Conservation (phyloP, 2,113 vertebrate genomes). For the Lutjanus erythropterus region DNA sequence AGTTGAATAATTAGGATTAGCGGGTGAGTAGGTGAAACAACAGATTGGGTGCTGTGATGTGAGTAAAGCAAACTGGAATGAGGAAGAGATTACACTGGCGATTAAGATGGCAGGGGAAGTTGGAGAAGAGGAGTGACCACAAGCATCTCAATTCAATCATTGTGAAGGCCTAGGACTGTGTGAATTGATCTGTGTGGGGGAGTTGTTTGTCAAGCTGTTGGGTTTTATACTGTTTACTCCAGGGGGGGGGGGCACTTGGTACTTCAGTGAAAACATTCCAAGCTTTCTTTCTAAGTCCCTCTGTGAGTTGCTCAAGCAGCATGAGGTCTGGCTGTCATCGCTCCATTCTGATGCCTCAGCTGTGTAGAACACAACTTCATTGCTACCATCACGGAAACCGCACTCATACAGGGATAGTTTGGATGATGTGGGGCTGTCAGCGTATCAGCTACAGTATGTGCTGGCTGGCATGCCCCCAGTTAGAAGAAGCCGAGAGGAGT, state of each 20-base stretch:
- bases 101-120: slow-evolving; percentile 42
- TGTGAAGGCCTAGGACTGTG: slow-evolving; percentile 28
- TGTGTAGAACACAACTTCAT: slow-evolving; percentile 69
- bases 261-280: slow-evolving; percentile 75
- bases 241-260: slow-evolving; percentile 53
- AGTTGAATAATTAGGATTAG: slow-evolving; percentile 65
- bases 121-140: slow-evolving; percentile 21
- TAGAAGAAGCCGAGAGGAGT: too few relatives aligned
- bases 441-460: too few relatives aligned
- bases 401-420: too few relatives aligned
- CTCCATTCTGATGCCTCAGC: slow-evolving; percentile 68
- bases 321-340: slow-evolving; percentile 72
- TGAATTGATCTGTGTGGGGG: slow-evolving; percentile 33
- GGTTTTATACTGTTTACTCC: slow-evolving; percentile 62
- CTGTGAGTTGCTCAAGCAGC: slow-evolving; percentile 56
- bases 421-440: too few relatives aligned
- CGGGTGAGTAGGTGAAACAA: slow-evolving; percentile 40
- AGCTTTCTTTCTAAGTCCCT: slow-evolving; percentile 57
- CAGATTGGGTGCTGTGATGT: slow-evolving; percentile 47
- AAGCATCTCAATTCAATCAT: slow-evolving; percentile 53
- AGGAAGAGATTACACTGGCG: slow-evolving; percentile 55
- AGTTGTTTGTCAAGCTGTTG: slow-evolving; percentile 76
- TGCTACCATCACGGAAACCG: slow-evolving; percentile 44
- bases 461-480: too few relatives aligned
- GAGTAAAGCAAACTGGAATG: slow-evolving; percentile 35